phyloP scores from a whole-genome alignment of 2,888 invertebrate species.

The Sphaerophoria taeniata region DNA sequence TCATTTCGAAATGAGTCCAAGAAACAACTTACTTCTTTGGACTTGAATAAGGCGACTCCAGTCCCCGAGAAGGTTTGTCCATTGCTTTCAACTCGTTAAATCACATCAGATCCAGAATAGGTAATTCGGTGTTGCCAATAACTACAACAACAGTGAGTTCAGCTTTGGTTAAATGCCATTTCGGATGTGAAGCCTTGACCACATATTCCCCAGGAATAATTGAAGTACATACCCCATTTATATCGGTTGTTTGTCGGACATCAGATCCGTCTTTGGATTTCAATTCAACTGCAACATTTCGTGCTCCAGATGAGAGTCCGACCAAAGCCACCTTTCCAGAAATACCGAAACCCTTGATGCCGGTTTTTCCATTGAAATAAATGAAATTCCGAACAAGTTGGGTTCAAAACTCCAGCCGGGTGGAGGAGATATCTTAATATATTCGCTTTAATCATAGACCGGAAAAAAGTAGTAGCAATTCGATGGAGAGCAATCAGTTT shows the following conservation, averaged over 20 bases:
- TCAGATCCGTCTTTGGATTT: constrained; percentile 85
- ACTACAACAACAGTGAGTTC: constrained; percentile 87
- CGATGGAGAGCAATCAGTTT: constrained; percentile 98
- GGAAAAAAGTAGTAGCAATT: constrained; percentile 99
- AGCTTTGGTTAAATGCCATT: constrained; percentile 89
- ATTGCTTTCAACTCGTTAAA: constrained; percentile 90
- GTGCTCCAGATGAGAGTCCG: constrained; percentile 90
- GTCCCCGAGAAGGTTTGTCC: constrained; percentile 88
- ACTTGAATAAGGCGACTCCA: constrained; percentile 89
- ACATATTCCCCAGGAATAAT: constrained; percentile 94
- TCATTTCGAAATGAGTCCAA: no score
- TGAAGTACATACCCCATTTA: constrained; percentile 92
- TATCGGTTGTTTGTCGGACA: constrained; percentile 85
- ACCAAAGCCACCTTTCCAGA: constrained; percentile 91
- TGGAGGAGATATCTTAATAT: constrained; percentile 91
- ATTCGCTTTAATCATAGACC: constrained; percentile 95
- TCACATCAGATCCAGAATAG: constrained; percentile 92
- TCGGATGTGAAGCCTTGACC: constrained; percentile 89
- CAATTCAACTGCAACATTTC: constrained; percentile 89
- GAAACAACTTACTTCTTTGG: no score
- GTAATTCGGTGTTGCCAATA: constrained; percentile 91
- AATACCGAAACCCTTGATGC: constrained; percentile 96
- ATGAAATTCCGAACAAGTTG: constrained; percentile 90
- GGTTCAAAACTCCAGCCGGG: constrained; percentile 96
- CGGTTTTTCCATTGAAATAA: constrained; percentile 93